phyloP scores from a whole-genome alignment of 2,113 vertebrate genomes.

The Pristiophorus japonicus region DNA sequence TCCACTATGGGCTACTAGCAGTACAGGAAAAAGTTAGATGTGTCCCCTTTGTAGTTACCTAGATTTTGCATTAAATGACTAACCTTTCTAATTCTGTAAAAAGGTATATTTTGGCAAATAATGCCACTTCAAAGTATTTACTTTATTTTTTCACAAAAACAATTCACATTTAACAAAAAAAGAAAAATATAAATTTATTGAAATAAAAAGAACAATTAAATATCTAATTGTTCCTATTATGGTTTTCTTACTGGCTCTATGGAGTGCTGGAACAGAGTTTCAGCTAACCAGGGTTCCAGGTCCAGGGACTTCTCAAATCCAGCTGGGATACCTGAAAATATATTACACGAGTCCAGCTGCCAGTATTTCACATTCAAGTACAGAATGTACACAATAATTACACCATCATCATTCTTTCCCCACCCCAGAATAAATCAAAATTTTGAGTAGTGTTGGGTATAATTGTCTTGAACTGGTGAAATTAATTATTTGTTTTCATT shows the following conservation, averaged over 20 bases:
- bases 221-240: slow-evolving; percentile 32
- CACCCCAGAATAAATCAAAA: neutral
- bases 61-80: neutral
- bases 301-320: slow-evolving; percentile 37
- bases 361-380: slow-evolving; percentile 31
- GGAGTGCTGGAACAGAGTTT: slow-evolving; percentile 35
- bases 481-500: neutral
- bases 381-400: slow-evolving; percentile 37
- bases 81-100: slow-evolving; percentile 10
- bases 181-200: neutral
- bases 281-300: slow-evolving; percentile 37
- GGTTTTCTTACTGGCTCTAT: slow-evolving; percentile 35
- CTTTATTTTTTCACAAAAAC: neutral
- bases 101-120: neutral
- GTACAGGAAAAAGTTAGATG: neutral
- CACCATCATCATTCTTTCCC: slow-evolving; percentile 9
- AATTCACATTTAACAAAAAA: slow-evolving; percentile 25
- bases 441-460: neutral
- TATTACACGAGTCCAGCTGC: slow-evolving; percentile 36
- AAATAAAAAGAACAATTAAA: slow-evolving; percentile 30
- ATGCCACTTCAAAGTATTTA: slow-evolving; percentile 21
- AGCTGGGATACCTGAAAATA: slow-evolving; percentile 38
- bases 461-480: neutral
- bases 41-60: neutral
- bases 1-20: neutral